phyloP scores from a whole-genome alignment of 2,888 invertebrate species.

The Caenorhabditis virilis region DNA sequence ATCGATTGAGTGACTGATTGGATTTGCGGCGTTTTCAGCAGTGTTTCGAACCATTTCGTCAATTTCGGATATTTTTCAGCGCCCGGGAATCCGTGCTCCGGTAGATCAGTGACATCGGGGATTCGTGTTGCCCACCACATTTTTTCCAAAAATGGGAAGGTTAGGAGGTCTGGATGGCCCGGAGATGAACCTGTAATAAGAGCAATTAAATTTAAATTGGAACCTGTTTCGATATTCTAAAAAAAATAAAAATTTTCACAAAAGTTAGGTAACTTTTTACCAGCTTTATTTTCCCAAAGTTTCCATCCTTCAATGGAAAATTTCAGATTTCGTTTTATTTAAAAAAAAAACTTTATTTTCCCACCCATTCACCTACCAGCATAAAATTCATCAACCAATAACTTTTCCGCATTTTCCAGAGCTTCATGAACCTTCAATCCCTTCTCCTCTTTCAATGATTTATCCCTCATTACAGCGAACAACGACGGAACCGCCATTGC shows the following conservation, averaged over 20 bases:
- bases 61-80: constrained; percentile 40
- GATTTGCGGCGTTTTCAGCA: constrained; percentile 13
- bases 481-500: constrained; percentile 35
- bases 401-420: constrained; percentile 24
- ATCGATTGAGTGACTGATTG: constrained; percentile 21
- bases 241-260: neutral
- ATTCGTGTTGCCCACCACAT: constrained; percentile 33
- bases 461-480: constrained; percentile 30
- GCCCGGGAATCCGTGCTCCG: constrained; percentile 34
- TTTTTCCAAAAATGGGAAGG: constrained; percentile 58
- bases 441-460: constrained; percentile 37
- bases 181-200: constrained; percentile 28
- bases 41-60: constrained; percentile 35
- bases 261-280: too few species aligned
- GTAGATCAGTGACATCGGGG: constrained; percentile 28
- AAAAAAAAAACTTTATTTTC: too few species aligned
- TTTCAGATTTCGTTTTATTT: too few species aligned
- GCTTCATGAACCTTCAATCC: constrained; percentile 35
- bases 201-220: too few species aligned
- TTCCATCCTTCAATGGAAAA: too few species aligned
- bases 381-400: constrained; percentile 43
- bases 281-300: too few species aligned
- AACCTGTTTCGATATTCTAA: too few species aligned
- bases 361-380: too few species aligned
- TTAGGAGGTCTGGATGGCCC: constrained; percentile 50